phyloP scores from a whole-genome alignment of 2,113 vertebrate genomes.

The Barbus barbus region DNA sequence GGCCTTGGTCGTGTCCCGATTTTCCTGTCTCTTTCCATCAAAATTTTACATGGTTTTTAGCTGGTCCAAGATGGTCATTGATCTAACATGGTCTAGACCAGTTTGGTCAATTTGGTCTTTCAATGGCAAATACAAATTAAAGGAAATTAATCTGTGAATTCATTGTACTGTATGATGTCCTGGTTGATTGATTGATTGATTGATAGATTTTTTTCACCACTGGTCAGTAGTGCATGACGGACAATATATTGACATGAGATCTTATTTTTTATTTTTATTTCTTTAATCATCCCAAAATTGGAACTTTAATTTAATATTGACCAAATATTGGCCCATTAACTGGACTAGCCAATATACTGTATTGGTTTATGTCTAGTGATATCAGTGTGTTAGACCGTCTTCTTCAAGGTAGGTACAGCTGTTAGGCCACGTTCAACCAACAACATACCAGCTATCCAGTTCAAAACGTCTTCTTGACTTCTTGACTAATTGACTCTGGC shows the following conservation, averaged over 20 bases:
- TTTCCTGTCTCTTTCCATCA: background rate
- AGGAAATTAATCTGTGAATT: no score
- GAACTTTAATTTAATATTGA: background rate
- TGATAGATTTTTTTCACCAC: no score
- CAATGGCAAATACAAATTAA: background rate
- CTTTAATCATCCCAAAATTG: no score
- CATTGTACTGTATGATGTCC: no score
- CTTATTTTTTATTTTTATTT: no score
- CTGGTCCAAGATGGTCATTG: background rate
- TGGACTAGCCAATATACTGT: background rate
- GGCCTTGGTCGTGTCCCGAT: background rate
- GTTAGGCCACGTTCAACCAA: background rate
- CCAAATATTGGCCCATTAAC: background rate
- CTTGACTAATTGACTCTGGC: conserved; percentile 7
- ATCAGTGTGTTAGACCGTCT: background rate
- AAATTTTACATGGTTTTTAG: background rate
- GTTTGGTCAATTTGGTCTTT: background rate
- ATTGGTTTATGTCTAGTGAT: background rate
- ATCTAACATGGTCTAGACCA: background rate
- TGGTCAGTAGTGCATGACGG: no score
- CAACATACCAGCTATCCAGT: no score
- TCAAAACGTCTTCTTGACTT: no score
- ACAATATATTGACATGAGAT: no score
- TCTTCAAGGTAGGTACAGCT: background rate
- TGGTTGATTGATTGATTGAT: no score